Evolutionary conservation across 2,888 invertebrate species (phyloP), one percentile per base, ranked within the genome.

Genomic region (Drosophila neotestacea): DNA sequence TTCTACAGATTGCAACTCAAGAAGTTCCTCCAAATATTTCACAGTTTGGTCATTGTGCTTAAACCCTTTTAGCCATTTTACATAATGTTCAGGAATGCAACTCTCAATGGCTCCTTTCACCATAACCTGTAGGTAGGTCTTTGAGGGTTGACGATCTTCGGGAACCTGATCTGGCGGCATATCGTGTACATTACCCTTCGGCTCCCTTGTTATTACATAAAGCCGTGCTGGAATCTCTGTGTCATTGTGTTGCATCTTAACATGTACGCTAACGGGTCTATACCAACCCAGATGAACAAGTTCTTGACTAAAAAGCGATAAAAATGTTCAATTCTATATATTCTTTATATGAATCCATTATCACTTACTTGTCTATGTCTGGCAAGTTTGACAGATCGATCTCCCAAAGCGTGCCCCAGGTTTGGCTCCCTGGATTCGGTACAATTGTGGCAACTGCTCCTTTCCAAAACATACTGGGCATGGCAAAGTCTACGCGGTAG

Each of bases 391-490:
- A 91, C 11, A 94, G 90, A 79, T 94, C 93, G 28, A 97, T 92
- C 91, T 95, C 94, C 97, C 97, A 97, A 34, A 97, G 93, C 1
- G 96, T 95, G 13, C 97, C 97, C 95, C 96, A 97, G 1, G 87
- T 80, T 0, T 63, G 61, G 0, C 83, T 74, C 4, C 75, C 83
- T 27, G 41, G 28, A 4, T 90, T 90, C 7, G 88, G 87, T 16
- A 96, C 94, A 73, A 98, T 96, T n/a, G 97, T 98, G 1, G 97
- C 97, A 0, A 95, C 95, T 6, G 96, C 94, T 10, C 98, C 98
- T 70, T 94, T 92, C 98, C 98, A 98, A 7, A 56, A 46, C 1
- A 4, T 6, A n/a, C 46, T 38, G 4, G 11, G n/a, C 56, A 39
- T 93, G 11, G 93, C 94, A 87, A 97, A 97, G 92, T 96, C 96